Evolutionary conservation across 2,797 vertebrate genomes (phyloP).

Genomic region (Atherinosoma microstoma): DNA sequence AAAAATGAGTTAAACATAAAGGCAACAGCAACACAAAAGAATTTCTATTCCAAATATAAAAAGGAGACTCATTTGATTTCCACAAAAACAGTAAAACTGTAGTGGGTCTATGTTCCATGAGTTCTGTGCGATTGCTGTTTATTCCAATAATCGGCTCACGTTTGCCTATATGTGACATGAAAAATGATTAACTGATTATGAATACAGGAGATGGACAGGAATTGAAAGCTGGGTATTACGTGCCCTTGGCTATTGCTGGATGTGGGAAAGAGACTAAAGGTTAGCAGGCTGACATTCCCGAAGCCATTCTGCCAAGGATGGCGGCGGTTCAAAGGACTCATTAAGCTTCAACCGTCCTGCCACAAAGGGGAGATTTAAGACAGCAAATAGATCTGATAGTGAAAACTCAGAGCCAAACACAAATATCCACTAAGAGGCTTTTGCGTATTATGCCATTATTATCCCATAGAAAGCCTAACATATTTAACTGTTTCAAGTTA

Average conservation of each 20-base stretch:
- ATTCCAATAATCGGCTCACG: neutral
- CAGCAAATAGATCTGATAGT: slow-evolving; percentile 80
- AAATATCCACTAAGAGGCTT: slow-evolving; percentile 83
- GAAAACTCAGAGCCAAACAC: slow-evolving; percentile 81
- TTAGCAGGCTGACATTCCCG: slow-evolving; percentile 78
- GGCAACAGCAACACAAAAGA: neutral
- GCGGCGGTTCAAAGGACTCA: slow-evolving; percentile 83
- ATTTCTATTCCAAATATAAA: neutral
- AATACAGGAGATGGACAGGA: slow-evolving; percentile 39
- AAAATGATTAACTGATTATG: slow-evolving; percentile 18
- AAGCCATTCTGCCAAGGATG: slow-evolving; percentile 69
- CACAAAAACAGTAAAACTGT: neutral
- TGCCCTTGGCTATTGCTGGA: slow-evolving; percentile 51
- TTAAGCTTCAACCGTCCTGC: slow-evolving; percentile 71
- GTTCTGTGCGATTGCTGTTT: neutral
- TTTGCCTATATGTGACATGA: slow-evolving; percentile 23
- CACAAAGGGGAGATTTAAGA: slow-evolving; percentile 85
- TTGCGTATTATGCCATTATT: slow-evolving; percentile 71
- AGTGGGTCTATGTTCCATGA: neutral
- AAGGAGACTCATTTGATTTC: neutral
- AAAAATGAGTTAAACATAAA: neutral
- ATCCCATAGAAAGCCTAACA: slow-evolving; percentile 53
- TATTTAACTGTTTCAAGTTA: slow-evolving; percentile 74
- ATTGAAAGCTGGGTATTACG: slow-evolving; percentile 52
- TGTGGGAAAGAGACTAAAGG: slow-evolving; percentile 81